These are phyloP conservation scores for Manis crassicaudata DNA, from an alignment of 2,797 vertebrate species.

Conservation along the genomic window DNA sequence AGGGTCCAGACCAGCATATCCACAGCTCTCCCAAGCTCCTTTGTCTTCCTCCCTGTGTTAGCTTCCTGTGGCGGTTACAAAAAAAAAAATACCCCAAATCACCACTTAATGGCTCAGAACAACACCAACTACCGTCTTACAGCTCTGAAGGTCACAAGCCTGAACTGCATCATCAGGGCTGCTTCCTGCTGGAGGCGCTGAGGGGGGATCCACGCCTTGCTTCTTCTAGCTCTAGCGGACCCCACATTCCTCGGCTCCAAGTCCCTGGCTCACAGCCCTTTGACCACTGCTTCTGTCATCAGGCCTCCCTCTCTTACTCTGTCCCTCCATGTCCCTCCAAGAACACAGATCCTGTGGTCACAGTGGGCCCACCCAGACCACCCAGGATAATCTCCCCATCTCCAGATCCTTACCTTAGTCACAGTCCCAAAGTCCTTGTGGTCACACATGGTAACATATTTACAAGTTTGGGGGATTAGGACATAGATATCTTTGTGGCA, in stretches of 20 bases:
- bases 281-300: not conserved
- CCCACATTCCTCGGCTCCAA: not conserved
- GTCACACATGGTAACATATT: not conserved
- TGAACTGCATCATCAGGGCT: not conserved
- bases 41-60: not conserved
- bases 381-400: not conserved
- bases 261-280: not conserved
- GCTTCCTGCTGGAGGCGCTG: not conserved
- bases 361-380: not conserved
- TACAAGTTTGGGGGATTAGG: not conserved
- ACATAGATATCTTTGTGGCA: not conserved
- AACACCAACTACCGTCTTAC: not conserved
- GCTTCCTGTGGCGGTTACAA: not conserved
- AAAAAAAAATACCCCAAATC: not conserved
- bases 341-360: too few relatives aligned
- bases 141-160: not conserved
- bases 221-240: not conserved
- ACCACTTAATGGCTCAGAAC: not conserved
- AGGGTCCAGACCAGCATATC: not conserved
- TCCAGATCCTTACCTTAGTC: not conserved
- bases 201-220: not conserved
- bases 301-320: not conserved
- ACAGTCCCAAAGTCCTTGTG: not conserved
- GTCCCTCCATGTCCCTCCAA: not conserved
- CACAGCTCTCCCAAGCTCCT: not conserved